phyloP scores from a whole-genome alignment of 2,113 vertebrate genomes.

The Theristicus caerulescens region DNA sequence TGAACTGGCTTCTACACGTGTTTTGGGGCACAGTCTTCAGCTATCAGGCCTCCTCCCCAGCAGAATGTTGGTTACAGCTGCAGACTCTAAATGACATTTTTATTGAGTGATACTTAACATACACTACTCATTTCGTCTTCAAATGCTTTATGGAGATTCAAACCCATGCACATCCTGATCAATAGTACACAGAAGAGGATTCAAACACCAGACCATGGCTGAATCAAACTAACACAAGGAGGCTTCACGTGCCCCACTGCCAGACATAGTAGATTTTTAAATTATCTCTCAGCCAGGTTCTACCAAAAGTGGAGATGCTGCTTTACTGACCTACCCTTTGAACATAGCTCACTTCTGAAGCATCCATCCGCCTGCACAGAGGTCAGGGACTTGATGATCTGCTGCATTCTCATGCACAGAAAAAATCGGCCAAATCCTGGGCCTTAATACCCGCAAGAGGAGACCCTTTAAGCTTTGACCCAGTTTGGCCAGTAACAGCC shows the following conservation, averaged over 20 bases:
- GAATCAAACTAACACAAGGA: background rate
- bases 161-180: background rate
- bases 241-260: fast-evolving
- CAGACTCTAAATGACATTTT: background rate
- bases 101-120: background rate
- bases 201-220: background rate
- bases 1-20: background rate
- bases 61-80: background rate
- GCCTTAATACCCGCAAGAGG: background rate
- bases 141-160: background rate
- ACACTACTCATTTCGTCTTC: background rate
- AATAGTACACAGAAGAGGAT: background rate
- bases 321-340: background rate
- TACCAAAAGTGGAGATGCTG: background rate
- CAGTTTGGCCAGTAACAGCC: background rate
- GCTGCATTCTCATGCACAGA: background rate
- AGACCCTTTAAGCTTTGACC: background rate
- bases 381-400: background rate
- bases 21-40: background rate
- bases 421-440: background rate
- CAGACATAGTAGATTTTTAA: background rate
- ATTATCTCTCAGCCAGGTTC: background rate
- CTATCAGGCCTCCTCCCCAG: background rate
- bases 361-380: background rate
- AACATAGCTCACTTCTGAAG: background rate